Conservation (phyloP, 2,113 vertebrate genomes). For the Blennius ocellaris region DNA sequence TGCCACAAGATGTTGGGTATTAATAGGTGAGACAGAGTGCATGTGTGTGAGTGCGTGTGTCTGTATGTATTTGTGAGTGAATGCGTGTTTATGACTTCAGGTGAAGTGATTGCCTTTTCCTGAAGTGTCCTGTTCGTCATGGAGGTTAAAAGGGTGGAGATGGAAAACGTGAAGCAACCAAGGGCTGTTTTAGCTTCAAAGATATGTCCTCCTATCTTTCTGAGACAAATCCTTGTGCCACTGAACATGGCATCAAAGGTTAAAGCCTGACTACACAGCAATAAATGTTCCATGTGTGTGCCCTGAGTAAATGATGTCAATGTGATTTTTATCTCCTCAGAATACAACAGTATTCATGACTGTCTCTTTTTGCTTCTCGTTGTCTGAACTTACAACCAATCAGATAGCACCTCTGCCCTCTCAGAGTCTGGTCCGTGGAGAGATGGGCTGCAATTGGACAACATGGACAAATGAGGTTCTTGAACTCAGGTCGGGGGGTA, state of each 20-base stretch:
- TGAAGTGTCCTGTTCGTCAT: slow-evolving; percentile 66
- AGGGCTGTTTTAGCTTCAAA: slow-evolving; percentile 85
- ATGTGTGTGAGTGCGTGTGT: slow-evolving; percentile 32
- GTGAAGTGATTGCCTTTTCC: slow-evolving; percentile 66
- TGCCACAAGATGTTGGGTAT: slow-evolving; percentile 59
- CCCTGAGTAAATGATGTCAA: slow-evolving; percentile 77
- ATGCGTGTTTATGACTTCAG: slow-evolving; percentile 58
- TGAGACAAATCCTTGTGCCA: slow-evolving; percentile 78
- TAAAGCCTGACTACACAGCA: slow-evolving; percentile 83
- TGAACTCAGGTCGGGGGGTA: slow-evolving; percentile 67
- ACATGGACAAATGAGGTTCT: slow-evolving; percentile 54
- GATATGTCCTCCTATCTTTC: slow-evolving; percentile 73
- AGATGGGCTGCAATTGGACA: slow-evolving; percentile 56
- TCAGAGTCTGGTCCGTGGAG: slow-evolving; percentile 41
- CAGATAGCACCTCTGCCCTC: slow-evolving; percentile 55
- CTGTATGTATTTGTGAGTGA: slow-evolving; percentile 34
- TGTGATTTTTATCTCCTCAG: slow-evolving; percentile 72
- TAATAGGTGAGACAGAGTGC: slow-evolving; percentile 41
- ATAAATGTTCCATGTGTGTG: slow-evolving; percentile 84
- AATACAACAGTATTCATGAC: slow-evolving; percentile 55
- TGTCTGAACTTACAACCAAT: slow-evolving; percentile 45
- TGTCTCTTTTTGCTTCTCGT: slow-evolving; percentile 59
- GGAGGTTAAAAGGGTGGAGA: slow-evolving; percentile 56
- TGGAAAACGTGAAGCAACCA: slow-evolving; percentile 71
- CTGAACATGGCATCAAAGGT: slow-evolving; percentile 74